These are phyloP conservation scores for Oophaga pumilio DNA, from an alignment of 2,113 vertebrate genomes.

Conservation along the genomic window DNA sequence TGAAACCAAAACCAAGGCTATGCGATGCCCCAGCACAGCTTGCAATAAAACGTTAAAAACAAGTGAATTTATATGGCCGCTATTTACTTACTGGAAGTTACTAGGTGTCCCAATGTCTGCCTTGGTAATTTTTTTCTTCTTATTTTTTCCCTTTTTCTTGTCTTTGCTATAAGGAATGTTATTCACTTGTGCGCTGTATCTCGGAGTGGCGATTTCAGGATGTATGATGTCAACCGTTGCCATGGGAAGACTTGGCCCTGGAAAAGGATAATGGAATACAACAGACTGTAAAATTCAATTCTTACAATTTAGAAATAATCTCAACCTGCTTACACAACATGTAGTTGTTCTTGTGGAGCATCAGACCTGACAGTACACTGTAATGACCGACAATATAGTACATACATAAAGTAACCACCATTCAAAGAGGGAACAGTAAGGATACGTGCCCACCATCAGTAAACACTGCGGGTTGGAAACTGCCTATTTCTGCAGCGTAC, in stretches of 20 bases:
- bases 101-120: constrained; percentile 97
- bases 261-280: constrained; percentile 36
- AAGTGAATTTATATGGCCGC: background rate
- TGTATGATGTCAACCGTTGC: constrained; percentile 99
- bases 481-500: too few species aligned
- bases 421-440: too few species aligned
- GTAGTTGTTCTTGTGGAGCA: too few species aligned
- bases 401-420: too few species aligned
- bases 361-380: too few species aligned
- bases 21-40: background rate
- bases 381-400: too few species aligned
- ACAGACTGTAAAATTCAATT: background rate
- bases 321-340: too few species aligned
- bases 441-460: too few species aligned
- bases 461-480: too few species aligned
- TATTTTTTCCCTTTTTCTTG: constrained; percentile 92
- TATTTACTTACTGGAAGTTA: constrained; percentile 89
- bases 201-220: constrained; percentile 89
- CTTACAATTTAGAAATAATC: background rate
- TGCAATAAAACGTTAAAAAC: background rate
- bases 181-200: constrained; percentile 90
- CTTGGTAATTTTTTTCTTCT: constrained; percentile 96
- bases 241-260: constrained; percentile 92
- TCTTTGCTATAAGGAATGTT: constrained; percentile 91
- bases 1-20: background rate